phyloP scores from a whole-genome alignment of 2,113 vertebrate genomes.

The Tychaedon coryphoeus region DNA sequence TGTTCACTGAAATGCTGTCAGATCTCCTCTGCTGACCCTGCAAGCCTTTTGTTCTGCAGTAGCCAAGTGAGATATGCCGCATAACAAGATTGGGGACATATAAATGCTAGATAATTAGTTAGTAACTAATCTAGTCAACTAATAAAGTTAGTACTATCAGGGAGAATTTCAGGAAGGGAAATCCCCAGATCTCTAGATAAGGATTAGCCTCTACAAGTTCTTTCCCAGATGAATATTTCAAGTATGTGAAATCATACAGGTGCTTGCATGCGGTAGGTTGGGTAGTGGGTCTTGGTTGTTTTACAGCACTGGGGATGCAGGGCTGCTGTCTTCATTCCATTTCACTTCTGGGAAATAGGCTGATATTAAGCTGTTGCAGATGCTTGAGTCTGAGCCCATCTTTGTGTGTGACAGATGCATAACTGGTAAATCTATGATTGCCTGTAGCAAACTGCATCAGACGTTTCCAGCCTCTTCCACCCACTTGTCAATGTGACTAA shows the following conservation, averaged over 20 bases:
- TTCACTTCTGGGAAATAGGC: conserved; percentile 19
- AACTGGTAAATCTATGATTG: neutral
- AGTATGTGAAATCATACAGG: neutral
- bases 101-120: neutral
- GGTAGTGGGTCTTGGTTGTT: neutral
- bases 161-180: neutral
- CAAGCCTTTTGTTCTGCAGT: neutral
- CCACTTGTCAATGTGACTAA: conserved; percentile 50
- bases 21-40: neutral
- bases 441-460: conserved; percentile 44
- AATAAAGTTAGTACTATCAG: neutral
- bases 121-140: no score
- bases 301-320: neutral
- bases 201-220: neutral
- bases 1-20: neutral
- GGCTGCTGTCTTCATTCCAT: neutral
- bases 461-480: conserved; percentile 2
- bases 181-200: conserved; percentile 14
- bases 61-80: neutral
- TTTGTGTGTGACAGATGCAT: conserved; percentile 20
- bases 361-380: conserved; percentile 16
- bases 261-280: neutral
- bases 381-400: conserved; percentile 14
- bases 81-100: neutral
- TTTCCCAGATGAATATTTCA: neutral